These are phyloP conservation scores for Cirrhinus molitorella DNA, from an alignment of 2,797 vertebrate species.

Conservation along the genomic window DNA sequence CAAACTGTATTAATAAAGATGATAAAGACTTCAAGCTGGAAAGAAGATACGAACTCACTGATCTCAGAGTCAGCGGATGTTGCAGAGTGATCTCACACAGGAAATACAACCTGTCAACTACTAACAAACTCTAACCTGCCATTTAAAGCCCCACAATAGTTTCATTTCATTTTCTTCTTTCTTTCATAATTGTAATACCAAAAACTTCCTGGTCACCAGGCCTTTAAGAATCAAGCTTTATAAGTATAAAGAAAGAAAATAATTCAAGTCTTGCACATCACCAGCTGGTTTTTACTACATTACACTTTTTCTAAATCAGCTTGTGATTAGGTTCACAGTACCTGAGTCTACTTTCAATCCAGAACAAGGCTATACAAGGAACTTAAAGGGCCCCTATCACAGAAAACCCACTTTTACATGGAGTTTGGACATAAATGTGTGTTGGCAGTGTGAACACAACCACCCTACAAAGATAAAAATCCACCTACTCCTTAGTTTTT, in stretches of 20 bases:
- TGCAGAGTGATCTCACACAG: constrained; percentile 39
- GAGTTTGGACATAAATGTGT: no score
- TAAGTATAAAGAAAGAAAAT: neutral
- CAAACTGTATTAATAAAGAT: neutral
- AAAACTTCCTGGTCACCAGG: neutral
- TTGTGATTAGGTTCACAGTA: neutral
- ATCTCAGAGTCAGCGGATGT: constrained; percentile 10
- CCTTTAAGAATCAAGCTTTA: neutral
- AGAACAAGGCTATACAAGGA: neutral
- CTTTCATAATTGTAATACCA: neutral
- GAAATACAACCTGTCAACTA: constrained; percentile 33
- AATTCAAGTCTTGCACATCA: neutral
- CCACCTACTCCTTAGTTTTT: no score
- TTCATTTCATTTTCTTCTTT: neutral
- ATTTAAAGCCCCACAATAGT: neutral
- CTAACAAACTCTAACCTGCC: constrained; percentile 5
- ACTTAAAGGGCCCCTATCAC: neutral
- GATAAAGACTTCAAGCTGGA: neutral
- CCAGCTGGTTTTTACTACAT: neutral
- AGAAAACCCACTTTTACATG: no score
- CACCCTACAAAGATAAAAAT: no score
- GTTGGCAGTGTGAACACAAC: no score
- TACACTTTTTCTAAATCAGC: neutral
- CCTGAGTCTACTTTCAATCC: neutral
- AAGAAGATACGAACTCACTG: constrained; percentile 21